Conservation (phyloP, 1,140 invertebrate species). For the Papilio polytes region DNA sequence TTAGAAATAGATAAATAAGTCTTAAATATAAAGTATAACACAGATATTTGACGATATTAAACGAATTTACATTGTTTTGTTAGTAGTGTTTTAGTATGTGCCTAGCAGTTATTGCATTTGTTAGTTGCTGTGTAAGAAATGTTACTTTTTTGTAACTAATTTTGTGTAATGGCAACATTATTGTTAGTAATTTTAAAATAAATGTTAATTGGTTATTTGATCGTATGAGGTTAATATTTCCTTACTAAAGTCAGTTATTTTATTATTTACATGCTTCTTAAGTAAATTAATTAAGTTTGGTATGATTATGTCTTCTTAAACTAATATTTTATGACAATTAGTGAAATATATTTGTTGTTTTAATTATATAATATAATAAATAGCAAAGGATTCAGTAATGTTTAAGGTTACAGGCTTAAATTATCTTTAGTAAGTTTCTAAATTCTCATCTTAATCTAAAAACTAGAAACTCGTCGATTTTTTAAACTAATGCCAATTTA, state of each 20-base stretch:
- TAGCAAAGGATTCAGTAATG: background rate
- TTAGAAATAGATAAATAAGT: conserved; percentile 56
- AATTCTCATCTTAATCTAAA: conserved; percentile 20
- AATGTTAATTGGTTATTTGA: conserved; percentile 31
- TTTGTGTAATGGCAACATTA: conserved; percentile 36
- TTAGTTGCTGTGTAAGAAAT: conserved; percentile 14
- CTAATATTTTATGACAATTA: background rate
- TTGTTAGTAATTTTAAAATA: background rate
- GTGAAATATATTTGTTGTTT: background rate
- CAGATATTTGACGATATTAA: conserved; percentile 79
- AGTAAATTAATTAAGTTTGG: conserved; percentile 63
- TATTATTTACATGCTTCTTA: conserved; percentile 51
- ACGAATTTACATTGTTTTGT: conserved; percentile 55
- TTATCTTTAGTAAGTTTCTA: background rate
- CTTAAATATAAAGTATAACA: conserved; percentile 70
- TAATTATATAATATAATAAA: background rate
- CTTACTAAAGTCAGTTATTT: conserved; percentile 26
- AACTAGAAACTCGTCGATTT: conserved; percentile 34
- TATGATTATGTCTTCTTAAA: conserved; percentile 38
- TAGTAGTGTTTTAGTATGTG: conserved; percentile 51
- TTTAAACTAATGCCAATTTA: conserved; percentile 19
- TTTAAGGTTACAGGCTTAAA: background rate
- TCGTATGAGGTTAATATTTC: conserved; percentile 41
- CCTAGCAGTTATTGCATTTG: background rate
- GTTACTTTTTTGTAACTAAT: conserved; percentile 2